phyloP scores from a whole-genome alignment of 2,797 vertebrate genomes.

The Crotalus adamanteus region DNA sequence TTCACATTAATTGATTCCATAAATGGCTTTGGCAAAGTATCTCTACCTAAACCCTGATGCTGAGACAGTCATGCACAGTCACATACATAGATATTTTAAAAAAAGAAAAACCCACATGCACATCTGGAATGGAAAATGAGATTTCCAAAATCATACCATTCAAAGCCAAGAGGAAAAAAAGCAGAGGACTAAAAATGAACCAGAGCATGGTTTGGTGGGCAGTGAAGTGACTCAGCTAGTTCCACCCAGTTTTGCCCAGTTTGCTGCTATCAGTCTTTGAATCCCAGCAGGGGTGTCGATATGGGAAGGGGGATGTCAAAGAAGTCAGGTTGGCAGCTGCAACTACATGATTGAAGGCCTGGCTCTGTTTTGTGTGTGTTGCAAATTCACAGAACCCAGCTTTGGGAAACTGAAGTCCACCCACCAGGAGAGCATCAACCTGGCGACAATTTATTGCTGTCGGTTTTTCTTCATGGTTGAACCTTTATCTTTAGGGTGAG shows the following conservation, averaged over 20 bases:
- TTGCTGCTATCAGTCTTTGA: neutral
- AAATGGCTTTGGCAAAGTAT: conserved; percentile 1
- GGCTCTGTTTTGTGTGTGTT: neutral
- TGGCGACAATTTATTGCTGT: neutral
- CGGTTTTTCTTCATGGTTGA: neutral
- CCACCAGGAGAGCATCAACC: neutral
- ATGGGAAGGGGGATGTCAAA: neutral
- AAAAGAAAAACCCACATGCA: neutral
- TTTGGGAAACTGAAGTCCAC: neutral
- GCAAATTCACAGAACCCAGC: neutral
- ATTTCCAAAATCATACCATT: neutral
- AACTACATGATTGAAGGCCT: neutral
- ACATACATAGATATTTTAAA: neutral
- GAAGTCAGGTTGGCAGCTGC: neutral
- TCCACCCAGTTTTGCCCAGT: neutral
- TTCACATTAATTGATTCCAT: neutral
- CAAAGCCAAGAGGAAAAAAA: neutral
- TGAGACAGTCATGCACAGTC: neutral
- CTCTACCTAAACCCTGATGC: neutral
- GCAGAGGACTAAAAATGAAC: neutral
- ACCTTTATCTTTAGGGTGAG: neutral
- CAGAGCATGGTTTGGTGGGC: neutral
- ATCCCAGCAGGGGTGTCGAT: neutral
- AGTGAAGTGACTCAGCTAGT: neutral
- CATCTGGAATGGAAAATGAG: neutral